Conservation (phyloP, 2,888 invertebrate genomes). For the Maniola hyperantus region DNA sequence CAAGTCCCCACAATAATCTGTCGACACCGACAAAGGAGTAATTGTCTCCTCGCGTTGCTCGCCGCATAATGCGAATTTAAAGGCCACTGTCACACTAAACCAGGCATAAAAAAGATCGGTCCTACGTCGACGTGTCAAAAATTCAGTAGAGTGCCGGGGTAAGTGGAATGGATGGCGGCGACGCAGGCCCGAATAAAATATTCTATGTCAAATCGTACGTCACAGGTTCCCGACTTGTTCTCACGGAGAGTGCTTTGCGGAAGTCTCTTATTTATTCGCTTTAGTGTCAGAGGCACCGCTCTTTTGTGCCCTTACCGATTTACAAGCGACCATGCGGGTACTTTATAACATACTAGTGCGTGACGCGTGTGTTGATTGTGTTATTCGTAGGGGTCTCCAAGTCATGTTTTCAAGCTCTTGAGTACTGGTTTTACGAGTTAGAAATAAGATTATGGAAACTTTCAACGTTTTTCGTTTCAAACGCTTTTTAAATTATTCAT, state of each 20-base stretch:
- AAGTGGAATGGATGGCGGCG: constrained; percentile 80
- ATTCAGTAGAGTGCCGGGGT: constrained; percentile 77
- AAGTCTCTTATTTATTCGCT: constrained; percentile 80
- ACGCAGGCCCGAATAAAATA: constrained; percentile 75
- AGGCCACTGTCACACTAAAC: constrained; percentile 71
- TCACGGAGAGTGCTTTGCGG: constrained; percentile 73
- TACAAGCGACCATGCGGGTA: constrained; percentile 38
- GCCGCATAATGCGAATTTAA: constrained; percentile 71
- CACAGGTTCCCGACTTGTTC: constrained; percentile 76
- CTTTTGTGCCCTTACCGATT: constrained; percentile 68
- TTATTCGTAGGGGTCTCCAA: constrained; percentile 18
- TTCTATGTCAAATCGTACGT: constrained; percentile 81
- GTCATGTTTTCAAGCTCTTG: constrained; percentile 18
- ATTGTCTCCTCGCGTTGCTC: constrained; percentile 47
- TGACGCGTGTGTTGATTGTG: constrained; percentile 37
- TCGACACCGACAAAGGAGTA: constrained; percentile 49
- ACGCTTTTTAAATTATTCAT: too few relatives aligned
- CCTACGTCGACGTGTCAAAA: constrained; percentile 75
- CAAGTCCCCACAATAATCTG: constrained; percentile 42
- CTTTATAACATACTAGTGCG: constrained; percentile 37
- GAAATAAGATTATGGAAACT: background rate
- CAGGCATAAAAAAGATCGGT: constrained; percentile 73
- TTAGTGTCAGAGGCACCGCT: constrained; percentile 69
- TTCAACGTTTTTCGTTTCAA: background rate
- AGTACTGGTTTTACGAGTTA: constrained; percentile 16